phyloP scores from a whole-genome alignment of 2,113 vertebrate genomes.

The Scophthalmus maximus region DNA sequence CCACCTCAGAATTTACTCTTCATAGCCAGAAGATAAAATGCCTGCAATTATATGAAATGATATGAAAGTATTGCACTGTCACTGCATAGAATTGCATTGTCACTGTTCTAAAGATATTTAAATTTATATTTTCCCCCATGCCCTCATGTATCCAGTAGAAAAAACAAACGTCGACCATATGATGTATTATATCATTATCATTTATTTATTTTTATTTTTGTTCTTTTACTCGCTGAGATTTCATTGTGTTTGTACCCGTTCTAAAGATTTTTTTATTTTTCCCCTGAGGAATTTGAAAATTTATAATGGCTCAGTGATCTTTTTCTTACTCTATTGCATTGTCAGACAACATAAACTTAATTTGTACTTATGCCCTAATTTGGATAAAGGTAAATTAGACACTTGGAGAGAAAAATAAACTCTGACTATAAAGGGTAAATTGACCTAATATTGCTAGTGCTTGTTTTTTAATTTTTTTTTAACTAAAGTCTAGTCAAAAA shows the following conservation, averaged over 20 bases:
- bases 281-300: neutral
- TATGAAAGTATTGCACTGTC: neutral
- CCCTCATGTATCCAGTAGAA: neutral
- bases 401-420: no score
- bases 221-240: conserved; percentile 2
- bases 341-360: neutral
- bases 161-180: neutral
- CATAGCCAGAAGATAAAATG: neutral
- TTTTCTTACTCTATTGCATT: neutral
- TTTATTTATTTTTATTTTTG: conserved; percentile 23
- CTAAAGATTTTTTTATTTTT: neutral
- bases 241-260: neutral
- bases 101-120: conserved; percentile 6
- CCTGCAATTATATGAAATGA: neutral
- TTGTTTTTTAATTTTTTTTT: neutral
- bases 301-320: neutral
- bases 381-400: neutral
- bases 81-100: neutral
- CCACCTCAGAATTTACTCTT: neutral
- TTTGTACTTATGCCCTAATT: neutral
- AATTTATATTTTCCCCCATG: neutral
- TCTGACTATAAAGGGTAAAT: neutral
- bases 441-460: neutral
- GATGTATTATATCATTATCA: neutral
- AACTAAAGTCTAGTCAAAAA: no score